Evolutionary conservation across 23 tunicate species (phyloP).

Genomic region (Trididemnum clinides): DNA sequence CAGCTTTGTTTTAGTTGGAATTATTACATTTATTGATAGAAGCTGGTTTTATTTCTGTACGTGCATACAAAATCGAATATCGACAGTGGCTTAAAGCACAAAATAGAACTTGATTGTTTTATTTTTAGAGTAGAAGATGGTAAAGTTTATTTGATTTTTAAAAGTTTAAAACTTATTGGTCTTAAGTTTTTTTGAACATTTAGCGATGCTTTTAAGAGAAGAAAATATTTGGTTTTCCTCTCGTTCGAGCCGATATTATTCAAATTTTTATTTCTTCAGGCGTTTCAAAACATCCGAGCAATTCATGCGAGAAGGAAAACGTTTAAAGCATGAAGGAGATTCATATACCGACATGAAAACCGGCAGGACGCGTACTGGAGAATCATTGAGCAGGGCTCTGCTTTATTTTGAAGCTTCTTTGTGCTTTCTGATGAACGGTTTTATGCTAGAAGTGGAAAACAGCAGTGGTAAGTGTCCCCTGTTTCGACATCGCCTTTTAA

Average conservation of each 20-base stretch:
- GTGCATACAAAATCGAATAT: too few species aligned
- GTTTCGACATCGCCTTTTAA: too few species aligned
- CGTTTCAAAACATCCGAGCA: conserved; percentile 59
- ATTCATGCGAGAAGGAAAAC: conserved; percentile 74
- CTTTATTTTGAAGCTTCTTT: conserved; percentile 76
- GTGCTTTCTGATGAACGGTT: conserved; percentile 83
- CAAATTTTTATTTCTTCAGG: conserved; percentile 32
- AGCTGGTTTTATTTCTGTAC: too few species aligned
- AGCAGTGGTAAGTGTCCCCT: conserved; percentile 35
- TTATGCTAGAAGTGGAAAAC: conserved; percentile 69
- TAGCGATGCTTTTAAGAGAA: too few species aligned
- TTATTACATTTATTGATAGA: too few species aligned
- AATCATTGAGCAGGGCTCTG: conserved; percentile 66
- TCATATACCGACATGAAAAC: conserved; percentile 47
- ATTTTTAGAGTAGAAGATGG: too few species aligned
- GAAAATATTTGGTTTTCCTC: too few species aligned
- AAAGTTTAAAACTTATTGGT: not conserved
- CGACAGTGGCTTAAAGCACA: too few species aligned
- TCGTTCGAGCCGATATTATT: too few species aligned
- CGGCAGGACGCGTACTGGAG: conserved; percentile 59
- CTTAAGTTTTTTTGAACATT: too few species aligned
- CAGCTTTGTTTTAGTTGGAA: too few species aligned
- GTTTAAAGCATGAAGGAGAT: conserved; percentile 84
- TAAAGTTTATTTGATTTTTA: not conserved
- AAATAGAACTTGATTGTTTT: too few species aligned